phyloP scores from a whole-genome alignment of 2,797 vertebrate species.

The Threskiornis aethiopicus region DNA sequence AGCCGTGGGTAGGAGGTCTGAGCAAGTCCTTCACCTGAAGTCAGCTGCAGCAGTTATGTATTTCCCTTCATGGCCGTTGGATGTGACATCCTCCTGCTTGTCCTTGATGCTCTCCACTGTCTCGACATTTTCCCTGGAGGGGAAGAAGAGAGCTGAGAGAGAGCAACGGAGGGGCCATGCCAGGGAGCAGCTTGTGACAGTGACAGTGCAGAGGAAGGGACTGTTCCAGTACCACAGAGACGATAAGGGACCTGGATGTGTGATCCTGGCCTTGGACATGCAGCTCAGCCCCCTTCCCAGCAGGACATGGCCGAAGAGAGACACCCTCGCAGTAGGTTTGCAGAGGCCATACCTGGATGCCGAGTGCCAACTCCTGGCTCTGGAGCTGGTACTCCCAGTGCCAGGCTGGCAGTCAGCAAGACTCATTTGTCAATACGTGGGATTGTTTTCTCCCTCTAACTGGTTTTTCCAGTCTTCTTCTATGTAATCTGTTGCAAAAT shows the following conservation, averaged over 20 bases:
- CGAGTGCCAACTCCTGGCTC: not conserved
- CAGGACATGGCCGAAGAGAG: not conserved
- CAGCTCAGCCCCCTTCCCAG: not conserved
- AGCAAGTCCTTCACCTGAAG: slow-evolving; percentile 68
- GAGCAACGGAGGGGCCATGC: rapidly evolving
- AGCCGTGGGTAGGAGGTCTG: not conserved
- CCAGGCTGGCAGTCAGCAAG: not conserved
- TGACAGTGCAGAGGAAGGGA: not conserved
- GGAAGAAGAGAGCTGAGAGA: not conserved
- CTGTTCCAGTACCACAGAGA: not conserved
- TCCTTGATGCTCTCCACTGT: not conserved
- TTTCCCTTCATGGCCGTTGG: slow-evolving; percentile 60
- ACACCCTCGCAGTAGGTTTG: not conserved
- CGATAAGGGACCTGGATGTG: not conserved
- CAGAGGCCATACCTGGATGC: rapidly evolving
- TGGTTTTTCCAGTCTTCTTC: slow-evolving; percentile 53
- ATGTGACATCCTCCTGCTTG: slow-evolving; percentile 23
- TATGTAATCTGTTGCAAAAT: not conserved
- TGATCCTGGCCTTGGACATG: not conserved
- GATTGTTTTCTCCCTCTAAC: not conserved
- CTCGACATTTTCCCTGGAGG: slow-evolving; percentile 29
- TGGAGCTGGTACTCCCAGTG: not conserved
- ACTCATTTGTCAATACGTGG: not conserved
- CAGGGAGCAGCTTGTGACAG: not conserved
- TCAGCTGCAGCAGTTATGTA: not conserved